Evolutionary conservation across 2,888 invertebrate genomes (phyloP).

Genomic region (Oscheius myriophilus): DNA sequence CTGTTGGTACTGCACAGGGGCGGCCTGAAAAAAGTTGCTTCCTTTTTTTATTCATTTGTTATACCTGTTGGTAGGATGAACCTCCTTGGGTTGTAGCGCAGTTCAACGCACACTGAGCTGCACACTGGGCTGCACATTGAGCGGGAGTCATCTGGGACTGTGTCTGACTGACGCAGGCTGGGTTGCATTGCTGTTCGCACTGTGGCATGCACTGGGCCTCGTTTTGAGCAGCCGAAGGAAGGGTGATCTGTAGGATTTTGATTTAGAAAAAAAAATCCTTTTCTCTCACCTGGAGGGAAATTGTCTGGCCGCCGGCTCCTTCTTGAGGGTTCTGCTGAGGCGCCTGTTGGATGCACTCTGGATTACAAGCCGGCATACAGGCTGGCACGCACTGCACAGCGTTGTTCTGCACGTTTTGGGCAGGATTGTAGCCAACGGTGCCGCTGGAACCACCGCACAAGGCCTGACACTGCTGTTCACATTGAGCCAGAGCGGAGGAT

Average conservation of each 20-base stretch:
- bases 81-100: neutral
- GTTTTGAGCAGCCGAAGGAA: constrained; percentile 14
- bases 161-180: constrained; percentile 30
- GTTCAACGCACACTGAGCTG: constrained; percentile 28
- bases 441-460: neutral
- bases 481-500: constrained; percentile 27
- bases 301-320: constrained; percentile 3
- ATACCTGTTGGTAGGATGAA: constrained; percentile 11
- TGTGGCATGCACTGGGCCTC: constrained; percentile 38
- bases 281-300: constrained; percentile 24
- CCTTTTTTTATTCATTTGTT: too few relatives aligned
- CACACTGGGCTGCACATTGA: constrained; percentile 38
- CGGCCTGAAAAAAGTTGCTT: too few relatives aligned
- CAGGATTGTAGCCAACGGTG: too few relatives aligned
- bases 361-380: constrained; percentile 28
- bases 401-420: constrained; percentile 36
- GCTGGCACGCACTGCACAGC: constrained; percentile 29
- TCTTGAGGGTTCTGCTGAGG: constrained; percentile 11
- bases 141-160: constrained; percentile 31
- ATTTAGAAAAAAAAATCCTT: neutral
- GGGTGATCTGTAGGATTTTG: constrained; percentile 11
- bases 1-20: neutral
- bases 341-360: constrained; percentile 13
- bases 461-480: constrained; percentile 38
- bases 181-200: constrained; percentile 40